phyloP scores from a whole-genome alignment of 2,797 vertebrate species.

The Prionace glauca region DNA sequence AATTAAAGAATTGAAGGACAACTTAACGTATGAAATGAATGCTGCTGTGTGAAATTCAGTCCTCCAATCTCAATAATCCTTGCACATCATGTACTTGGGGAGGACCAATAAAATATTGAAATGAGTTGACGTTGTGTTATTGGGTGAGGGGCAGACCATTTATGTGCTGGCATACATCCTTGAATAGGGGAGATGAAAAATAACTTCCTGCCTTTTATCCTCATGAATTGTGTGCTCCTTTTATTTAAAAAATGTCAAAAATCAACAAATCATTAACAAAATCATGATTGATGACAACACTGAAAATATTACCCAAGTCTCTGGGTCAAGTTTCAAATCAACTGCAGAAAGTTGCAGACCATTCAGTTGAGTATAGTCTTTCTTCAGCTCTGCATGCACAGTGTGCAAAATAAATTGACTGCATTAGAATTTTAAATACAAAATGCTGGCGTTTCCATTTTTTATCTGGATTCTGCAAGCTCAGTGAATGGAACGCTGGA shows the following conservation, averaged over 20 bases:
- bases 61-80: not conserved
- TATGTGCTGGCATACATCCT: constrained; percentile 4
- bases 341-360: not conserved
- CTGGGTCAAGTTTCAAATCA: constrained; percentile 20
- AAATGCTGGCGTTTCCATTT: not conserved
- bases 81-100: not conserved
- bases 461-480: not conserved
- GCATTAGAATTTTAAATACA: not conserved
- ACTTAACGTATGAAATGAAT: not conserved
- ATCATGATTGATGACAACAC: constrained; percentile 21
- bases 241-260: not conserved
- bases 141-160: constrained; percentile 9
- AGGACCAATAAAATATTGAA: not conserved
- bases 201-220: constrained; percentile 26
- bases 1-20: not conserved
- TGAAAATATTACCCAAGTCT: constrained; percentile 27
- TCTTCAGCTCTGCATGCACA: not conserved
- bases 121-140: not conserved
- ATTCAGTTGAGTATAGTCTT: not conserved
- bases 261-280: constrained; percentile 30
- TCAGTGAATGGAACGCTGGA: not conserved
- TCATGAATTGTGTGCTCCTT: constrained; percentile 21
- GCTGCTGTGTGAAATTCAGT: not conserved
- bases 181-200: not conserved
- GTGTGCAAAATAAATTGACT: constrained; percentile 9